These are phyloP conservation scores for Mesocentrotus franciscanus DNA, from an alignment of 53 echinoderm and acorn worm species.

Conservation along the genomic window DNA sequence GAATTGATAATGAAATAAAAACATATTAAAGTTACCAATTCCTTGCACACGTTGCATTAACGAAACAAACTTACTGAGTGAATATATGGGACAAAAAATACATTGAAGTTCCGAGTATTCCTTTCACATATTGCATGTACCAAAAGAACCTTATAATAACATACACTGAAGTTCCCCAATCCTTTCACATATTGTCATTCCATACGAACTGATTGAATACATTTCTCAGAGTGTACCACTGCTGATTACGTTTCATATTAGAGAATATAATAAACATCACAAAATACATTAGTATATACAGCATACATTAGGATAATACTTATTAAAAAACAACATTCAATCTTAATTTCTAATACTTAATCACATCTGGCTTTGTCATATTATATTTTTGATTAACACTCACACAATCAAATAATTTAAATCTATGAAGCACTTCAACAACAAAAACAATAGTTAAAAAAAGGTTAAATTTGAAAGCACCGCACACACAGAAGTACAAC, in stretches of 20 bases:
- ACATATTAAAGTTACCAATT: background rate
- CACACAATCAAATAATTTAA: constrained; percentile 22
- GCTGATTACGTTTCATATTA: background rate
- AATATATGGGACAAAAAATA: background rate
- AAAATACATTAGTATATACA: constrained; percentile 13
- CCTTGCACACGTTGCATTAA: background rate
- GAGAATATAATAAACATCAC: background rate
- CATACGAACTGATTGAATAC: background rate
- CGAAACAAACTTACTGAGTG: background rate
- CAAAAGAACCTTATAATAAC: no score
- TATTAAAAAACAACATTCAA: constrained; percentile 14
- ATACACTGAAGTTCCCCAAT: background rate
- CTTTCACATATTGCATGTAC: no score
- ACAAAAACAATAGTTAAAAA: background rate
- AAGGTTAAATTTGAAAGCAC: background rate
- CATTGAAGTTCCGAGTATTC: background rate
- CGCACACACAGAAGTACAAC: background rate
- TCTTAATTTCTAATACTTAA: background rate
- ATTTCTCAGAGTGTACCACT: background rate
- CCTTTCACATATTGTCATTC: background rate
- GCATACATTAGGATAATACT: background rate
- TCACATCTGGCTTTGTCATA: constrained; percentile 48
- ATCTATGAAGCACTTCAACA: constrained; percentile 40
- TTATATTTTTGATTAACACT: constrained; percentile 19
- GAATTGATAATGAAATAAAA: background rate